phyloP scores from a whole-genome alignment of 2,888 invertebrate genomes.

The Neoascia interrupta region DNA sequence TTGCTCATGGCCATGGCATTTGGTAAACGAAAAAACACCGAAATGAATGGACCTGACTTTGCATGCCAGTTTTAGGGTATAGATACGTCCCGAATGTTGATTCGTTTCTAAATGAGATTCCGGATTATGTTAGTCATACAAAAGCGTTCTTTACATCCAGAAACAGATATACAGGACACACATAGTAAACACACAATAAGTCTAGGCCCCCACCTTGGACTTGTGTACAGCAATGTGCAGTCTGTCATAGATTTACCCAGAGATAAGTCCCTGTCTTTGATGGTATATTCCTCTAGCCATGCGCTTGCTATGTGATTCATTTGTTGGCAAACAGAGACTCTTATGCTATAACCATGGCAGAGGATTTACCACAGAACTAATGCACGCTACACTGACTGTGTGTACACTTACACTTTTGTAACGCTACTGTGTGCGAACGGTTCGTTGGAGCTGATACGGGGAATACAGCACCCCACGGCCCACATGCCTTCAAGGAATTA shows the following conservation, averaged over 20 bases:
- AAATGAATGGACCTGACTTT: slow-evolving; percentile 47
- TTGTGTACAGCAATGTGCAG: slow-evolving; percentile 6
- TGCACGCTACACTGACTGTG: slow-evolving; percentile 55
- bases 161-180: slow-evolving; percentile 15
- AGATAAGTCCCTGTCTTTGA: slow-evolving; percentile 62
- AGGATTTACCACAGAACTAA: slow-evolving; percentile 65
- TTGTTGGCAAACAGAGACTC: slow-evolving; percentile 45
- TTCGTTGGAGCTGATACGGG: slow-evolving; percentile 33
- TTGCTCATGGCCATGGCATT: slow-evolving; percentile 25
- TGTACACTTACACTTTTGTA: slow-evolving; percentile 51
- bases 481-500: slow-evolving; percentile 60
- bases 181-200: slow-evolving; percentile 26
- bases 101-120: slow-evolving; percentile 34
- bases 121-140: slow-evolving; percentile 40
- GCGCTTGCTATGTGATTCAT: slow-evolving; percentile 29
- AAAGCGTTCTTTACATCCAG: slow-evolving; percentile 30
- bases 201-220: slow-evolving; percentile 26
- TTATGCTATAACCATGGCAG: slow-evolving; percentile 56
- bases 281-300: slow-evolving; percentile 37
- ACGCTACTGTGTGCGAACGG: slow-evolving; percentile 37
- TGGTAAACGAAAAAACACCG: slow-evolving; percentile 28
- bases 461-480: too few species aligned
- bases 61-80: slow-evolving; percentile 47
- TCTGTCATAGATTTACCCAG: slow-evolving; percentile 56
- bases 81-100: slow-evolving; percentile 41